Evolutionary conservation across 2,888 invertebrate genomes (phyloP), one percentile per base, ranked within the genome.

Genomic region (Molorchus minor): DNA sequence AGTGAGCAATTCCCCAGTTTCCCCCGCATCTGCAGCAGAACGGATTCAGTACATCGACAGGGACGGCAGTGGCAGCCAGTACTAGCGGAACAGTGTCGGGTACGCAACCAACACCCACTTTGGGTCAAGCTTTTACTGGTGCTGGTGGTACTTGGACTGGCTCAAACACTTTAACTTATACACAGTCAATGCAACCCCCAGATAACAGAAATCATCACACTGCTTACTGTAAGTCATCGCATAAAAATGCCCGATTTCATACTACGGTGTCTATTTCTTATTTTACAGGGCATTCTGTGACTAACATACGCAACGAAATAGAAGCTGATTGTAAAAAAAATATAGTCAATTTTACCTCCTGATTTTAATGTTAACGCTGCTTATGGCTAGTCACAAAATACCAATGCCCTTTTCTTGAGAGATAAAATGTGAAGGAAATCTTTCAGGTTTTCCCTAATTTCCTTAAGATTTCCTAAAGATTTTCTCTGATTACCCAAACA

Each of bases 121-220:
- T 75, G 47, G 75, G 72, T 8, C 77, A 77, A 66, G 65, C 74
- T 53, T 77, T 76, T 62, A 73, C 78, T n/a, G 78, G 77, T 33
- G 84, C 85, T 1, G 85, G 84, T 77, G 89, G 88, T 21, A 90
- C 91, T 3, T 94, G 94, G 94, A 92, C 92, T 2, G 94, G 94
- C 15, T 92, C 90, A 67, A 95, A 92, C 80, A 96, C 96, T 19
- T 86, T 96, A 56, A 94, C 94, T 15, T 96, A 96, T 79, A 95
- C 94, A 43, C 94, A 94, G 81, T 93, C 92, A 62, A 91, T 92
- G 89, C 90, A 90, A 73, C 89, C 90, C 12, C 89, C 89, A 1
- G 88, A 88, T 76, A 85, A 84, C 36, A 82, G 88, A 71, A 84
- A 86, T 59, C 86, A 88, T 72, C 85, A 85, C 68, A 81, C 86